These are phyloP conservation scores for Phasia obesa DNA, from an alignment of 2,888 invertebrate species.

Conservation along the genomic window DNA sequence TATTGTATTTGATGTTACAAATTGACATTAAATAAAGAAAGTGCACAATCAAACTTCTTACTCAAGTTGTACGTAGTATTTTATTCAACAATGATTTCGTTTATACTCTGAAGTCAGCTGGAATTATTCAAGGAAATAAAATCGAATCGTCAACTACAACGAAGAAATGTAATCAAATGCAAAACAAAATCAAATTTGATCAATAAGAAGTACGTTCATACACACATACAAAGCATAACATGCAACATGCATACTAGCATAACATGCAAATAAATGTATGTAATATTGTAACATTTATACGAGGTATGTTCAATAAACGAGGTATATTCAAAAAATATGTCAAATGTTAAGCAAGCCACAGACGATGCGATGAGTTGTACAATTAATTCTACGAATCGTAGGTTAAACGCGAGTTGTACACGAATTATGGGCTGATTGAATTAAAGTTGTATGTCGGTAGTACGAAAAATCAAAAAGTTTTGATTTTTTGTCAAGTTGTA, in stretches of 20 bases:
- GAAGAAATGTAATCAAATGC: conserved; percentile 37
- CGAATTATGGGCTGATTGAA: no score
- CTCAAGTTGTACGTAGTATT: conserved; percentile 24
- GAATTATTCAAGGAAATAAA: conserved; percentile 45
- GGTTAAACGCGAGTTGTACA: no score
- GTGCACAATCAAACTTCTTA: conserved; percentile 28
- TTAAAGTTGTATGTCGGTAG: no score
- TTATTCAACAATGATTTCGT: conserved; percentile 29
- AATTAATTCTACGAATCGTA: no score
- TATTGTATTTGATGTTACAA: conserved; percentile 16
- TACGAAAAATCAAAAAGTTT: no score
- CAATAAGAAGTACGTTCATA: background rate
- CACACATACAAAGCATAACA: background rate
- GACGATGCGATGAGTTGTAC: no score
- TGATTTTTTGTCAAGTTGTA: no score
- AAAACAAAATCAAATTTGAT: conserved; percentile 28
- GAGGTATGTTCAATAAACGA: no score
- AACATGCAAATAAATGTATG: background rate
- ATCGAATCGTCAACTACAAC: conserved; percentile 41
- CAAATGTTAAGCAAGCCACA: no score
- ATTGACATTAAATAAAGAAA: conserved; percentile 17
- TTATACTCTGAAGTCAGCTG: conserved; percentile 20
- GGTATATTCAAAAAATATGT: no score
- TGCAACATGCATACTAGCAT: background rate
- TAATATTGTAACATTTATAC: no score